A percentile compares a stretch with the other conserved stretches of the same genome.
Evolutionary conservation across 2,113 vertebrate genomes (phyloP).

Genomic region (Panurus biarmicus): DNA sequence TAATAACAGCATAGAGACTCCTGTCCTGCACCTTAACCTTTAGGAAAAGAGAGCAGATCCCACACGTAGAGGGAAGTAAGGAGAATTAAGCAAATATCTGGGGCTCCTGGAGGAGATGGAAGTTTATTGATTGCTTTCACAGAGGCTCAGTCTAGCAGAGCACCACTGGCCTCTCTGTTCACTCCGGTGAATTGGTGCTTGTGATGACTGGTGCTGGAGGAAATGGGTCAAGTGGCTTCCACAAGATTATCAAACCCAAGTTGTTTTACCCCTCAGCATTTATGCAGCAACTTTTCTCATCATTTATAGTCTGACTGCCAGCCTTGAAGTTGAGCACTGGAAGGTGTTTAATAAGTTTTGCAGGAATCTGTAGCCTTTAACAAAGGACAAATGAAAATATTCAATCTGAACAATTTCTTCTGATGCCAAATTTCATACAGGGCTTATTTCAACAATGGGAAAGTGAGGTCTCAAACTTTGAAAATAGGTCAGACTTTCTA

Average conservation of each 20-base stretch:
- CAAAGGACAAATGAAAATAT: slow-evolving; percentile 17
- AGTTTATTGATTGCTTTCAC: slow-evolving; percentile 72
- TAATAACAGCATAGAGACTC: slow-evolving; percentile 60
- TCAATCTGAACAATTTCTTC: neutral
- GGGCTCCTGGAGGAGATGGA: slow-evolving; percentile 64
- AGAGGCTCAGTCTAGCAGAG: slow-evolving; percentile 46
- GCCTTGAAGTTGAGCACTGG: neutral
- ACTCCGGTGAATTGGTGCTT: neutral
- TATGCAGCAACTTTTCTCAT: neutral
- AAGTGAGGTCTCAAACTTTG: neutral
- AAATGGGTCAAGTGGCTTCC: neutral
- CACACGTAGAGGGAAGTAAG: slow-evolving; percentile 5
- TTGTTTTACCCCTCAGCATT: neutral
- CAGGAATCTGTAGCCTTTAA: neutral
- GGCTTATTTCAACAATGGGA: neutral
- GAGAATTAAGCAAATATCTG: slow-evolving; percentile 75
- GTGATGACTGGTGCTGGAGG: neutral
- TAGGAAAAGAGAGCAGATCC: slow-evolving; percentile 31
- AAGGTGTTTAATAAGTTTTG: neutral
- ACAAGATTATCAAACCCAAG: neutral
- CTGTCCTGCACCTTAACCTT: slow-evolving; percentile 65
- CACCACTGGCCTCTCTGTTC: neutral
- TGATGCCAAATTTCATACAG: neutral
- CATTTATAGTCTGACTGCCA: neutral
- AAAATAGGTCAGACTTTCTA: neutral